Conservation (phyloP, 1,140 invertebrate genomes). For the Zaprionus davidi region DNA sequence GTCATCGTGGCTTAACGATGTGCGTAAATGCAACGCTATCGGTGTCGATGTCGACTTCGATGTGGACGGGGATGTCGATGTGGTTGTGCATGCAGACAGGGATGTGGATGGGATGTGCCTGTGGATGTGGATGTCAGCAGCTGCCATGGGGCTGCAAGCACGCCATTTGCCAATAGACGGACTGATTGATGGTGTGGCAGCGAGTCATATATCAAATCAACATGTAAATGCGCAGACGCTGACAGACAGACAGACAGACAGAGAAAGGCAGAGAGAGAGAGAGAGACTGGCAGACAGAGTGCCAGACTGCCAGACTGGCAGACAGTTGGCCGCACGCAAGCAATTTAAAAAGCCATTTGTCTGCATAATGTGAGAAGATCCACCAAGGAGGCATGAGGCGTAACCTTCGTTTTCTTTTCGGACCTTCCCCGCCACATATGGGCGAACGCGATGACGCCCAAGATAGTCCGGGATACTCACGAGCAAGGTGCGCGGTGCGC, state of each 20-base stretch:
- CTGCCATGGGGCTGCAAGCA: slow-evolving; percentile 18
- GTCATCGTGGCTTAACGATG: slow-evolving; percentile 36
- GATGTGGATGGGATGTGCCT: slow-evolving; percentile 7
- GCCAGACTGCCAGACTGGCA: slow-evolving; percentile 41
- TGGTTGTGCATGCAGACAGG: neutral
- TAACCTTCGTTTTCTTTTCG: slow-evolving; percentile 16
- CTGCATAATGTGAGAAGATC: slow-evolving; percentile 54
- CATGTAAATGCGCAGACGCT: slow-evolving; percentile 63
- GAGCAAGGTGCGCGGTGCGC: neutral
- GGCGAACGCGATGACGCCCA: slow-evolving; percentile 19
- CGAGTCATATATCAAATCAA: slow-evolving; percentile 78
- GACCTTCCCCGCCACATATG: slow-evolving; percentile 34
- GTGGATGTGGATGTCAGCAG: slow-evolving; percentile 34
- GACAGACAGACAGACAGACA: slow-evolving; percentile 9
- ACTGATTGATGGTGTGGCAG: slow-evolving; percentile 68
- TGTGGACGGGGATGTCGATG: neutral
- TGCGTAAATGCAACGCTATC: slow-evolving; percentile 55
- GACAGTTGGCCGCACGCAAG: slow-evolving; percentile 66
- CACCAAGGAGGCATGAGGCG: slow-evolving; percentile 2
- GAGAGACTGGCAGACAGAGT: slow-evolving; percentile 16
- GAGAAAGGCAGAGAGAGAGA: slow-evolving; percentile 18
- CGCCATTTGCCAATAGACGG: slow-evolving; percentile 50
- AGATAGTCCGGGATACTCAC: slow-evolving; percentile 34
- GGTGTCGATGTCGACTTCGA: slow-evolving; percentile 27
- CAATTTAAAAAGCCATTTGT: slow-evolving; percentile 78